These are phyloP conservation scores for Bombylius discolor DNA, from an alignment of 2,888 invertebrate species.

Conservation along the genomic window DNA sequence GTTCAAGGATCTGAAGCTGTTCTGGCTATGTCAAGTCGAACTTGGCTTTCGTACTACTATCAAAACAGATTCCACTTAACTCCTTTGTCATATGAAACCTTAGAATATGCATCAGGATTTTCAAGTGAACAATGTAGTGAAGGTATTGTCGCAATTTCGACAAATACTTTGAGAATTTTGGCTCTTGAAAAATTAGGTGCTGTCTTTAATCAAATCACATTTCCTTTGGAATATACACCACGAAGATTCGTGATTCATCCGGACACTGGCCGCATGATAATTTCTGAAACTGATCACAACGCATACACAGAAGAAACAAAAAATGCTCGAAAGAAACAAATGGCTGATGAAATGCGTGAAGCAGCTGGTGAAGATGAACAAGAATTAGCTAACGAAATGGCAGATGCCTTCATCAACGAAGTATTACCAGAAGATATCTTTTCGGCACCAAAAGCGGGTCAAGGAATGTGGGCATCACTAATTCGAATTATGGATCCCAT, in stretches of 20 bases:
- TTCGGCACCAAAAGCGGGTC: constrained; percentile 91
- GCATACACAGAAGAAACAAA: constrained; percentile 97
- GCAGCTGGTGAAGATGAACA: constrained; percentile 93
- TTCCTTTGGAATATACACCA: constrained; percentile 90
- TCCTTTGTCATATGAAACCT: constrained; percentile 87
- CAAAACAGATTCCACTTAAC: constrained; percentile 94
- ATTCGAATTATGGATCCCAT: constrained; percentile 80
- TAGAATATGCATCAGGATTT: constrained; percentile 97
- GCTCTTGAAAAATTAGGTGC: constrained; percentile 96
- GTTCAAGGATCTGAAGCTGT: constrained; percentile 97
- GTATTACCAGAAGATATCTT: constrained; percentile 87
- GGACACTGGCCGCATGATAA: constrained; percentile 77
- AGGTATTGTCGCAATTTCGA: constrained; percentile 97
- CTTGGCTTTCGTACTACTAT: constrained; percentile 97
- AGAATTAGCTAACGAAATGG: constrained; percentile 93
- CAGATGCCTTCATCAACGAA: constrained; percentile 90
- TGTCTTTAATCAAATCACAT: constrained; percentile 92
- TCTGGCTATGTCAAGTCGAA: constrained; percentile 91
- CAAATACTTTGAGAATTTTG: constrained; percentile 91
- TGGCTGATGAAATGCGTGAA: constrained; percentile 97
- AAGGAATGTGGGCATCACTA: constrained; percentile 91
- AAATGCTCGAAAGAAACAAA: constrained; percentile 76
- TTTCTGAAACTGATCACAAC: constrained; percentile 96
- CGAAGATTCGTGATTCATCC: constrained; percentile 86
- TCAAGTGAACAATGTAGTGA: constrained; percentile 96